These are phyloP conservation scores for Orientallactaga sibirica DNA, from an alignment of 2,797 vertebrate genomes.

Conservation along the genomic window DNA sequence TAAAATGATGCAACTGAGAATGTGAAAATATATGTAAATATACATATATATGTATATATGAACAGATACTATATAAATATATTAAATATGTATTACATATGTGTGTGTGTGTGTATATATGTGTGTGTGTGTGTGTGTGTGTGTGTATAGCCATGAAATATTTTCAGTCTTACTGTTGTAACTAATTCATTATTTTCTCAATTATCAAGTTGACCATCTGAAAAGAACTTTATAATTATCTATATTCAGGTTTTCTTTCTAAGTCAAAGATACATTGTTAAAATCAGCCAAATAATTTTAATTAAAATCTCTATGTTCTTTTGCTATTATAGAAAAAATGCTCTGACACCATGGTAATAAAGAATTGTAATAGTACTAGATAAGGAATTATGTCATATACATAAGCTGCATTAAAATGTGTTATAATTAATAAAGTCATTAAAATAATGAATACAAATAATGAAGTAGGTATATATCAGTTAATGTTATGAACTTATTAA, in stretches of 20 bases:
- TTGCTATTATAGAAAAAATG: no score
- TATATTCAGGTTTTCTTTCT: neutral
- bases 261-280: neutral
- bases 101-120: neutral
- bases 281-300: no score
- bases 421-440: neutral
- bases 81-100: no score
- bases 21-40: no score
- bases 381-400: neutral
- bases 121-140: neutral
- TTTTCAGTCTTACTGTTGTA: neutral
- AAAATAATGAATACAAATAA: neutral
- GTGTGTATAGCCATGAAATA: neutral
- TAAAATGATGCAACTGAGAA: no score
- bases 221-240: neutral
- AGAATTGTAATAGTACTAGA: neutral
- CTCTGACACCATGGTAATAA: no score
- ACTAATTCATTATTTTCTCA: neutral
- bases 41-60: no score
- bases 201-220: neutral
- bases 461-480: neutral
- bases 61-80: no score
- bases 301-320: no score
- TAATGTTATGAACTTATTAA: neutral
- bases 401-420: neutral